phyloP scores from a whole-genome alignment of 2,113 vertebrate genomes.

The Passer domesticus region DNA sequence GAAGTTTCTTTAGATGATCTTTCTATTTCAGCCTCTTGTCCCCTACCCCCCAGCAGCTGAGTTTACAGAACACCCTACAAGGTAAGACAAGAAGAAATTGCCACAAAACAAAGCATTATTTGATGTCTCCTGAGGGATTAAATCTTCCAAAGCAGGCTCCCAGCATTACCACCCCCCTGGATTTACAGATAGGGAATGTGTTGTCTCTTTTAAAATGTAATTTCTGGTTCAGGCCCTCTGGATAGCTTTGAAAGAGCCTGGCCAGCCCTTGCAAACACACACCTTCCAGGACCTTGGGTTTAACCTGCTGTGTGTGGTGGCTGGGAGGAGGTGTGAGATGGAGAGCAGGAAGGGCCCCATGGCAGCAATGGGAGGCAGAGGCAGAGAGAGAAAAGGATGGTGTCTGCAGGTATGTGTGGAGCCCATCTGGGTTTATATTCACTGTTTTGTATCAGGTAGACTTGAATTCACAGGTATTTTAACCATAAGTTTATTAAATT shows the following conservation, averaged over 20 bases:
- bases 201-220: neutral
- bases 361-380: neutral
- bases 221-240: neutral
- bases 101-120: neutral
- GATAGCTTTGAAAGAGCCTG: neutral
- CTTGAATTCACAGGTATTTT: neutral
- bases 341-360: neutral
- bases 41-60: neutral
- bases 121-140: neutral
- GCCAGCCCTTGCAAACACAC: neutral
- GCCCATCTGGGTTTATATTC: neutral
- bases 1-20: neutral
- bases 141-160: neutral
- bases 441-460: neutral
- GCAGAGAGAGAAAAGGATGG: neutral
- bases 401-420: neutral
- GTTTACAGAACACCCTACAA: neutral
- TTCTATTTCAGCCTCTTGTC: neutral
- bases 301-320: neutral
- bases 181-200: neutral
- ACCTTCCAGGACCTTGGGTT: neutral
- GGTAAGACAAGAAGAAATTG: constrained; percentile 6
- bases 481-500: neutral
- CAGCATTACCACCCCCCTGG: fast-evolving
- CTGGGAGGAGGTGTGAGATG: neutral